Conservation (phyloP, 2,888 invertebrate genomes). For the Coleophora flavipennella region DNA sequence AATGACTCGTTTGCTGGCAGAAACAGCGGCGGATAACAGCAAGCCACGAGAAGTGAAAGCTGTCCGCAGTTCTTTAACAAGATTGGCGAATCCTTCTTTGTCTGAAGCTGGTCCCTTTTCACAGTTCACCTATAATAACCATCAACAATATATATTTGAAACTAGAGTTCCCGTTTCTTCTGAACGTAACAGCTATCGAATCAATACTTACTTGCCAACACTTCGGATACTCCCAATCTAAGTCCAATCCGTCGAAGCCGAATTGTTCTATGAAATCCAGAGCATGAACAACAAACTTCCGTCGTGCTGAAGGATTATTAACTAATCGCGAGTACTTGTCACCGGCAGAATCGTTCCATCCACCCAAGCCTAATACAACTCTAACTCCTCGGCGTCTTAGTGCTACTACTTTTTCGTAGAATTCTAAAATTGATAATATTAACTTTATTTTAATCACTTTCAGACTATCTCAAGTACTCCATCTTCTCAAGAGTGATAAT, state of each 20-base stretch:
- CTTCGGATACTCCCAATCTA: slow-evolving; percentile 96
- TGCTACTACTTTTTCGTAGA: slow-evolving; percentile 88
- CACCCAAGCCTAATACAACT: slow-evolving; percentile 90
- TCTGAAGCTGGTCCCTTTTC: slow-evolving; percentile 86
- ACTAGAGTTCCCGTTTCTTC: too few species aligned
- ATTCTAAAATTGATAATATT: slow-evolving; percentile 67
- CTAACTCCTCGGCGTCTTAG: slow-evolving; percentile 82
- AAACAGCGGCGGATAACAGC: slow-evolving; percentile 86
- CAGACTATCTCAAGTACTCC: too few species aligned
- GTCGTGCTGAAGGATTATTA: slow-evolving; percentile 78
- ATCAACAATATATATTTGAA: too few species aligned
- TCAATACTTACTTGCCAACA: slow-evolving; percentile 83
- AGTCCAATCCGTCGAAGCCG: slow-evolving; percentile 91
- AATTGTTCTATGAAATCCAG: slow-evolving; percentile 84
- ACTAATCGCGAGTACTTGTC: slow-evolving; percentile 90
- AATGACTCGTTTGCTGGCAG: slow-evolving; percentile 86
- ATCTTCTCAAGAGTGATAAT: neutral
- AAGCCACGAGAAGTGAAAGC: slow-evolving; percentile 81
- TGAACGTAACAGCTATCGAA: neutral
- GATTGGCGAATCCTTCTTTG: slow-evolving; percentile 81
- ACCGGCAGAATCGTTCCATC: slow-evolving; percentile 95
- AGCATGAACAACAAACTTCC: slow-evolving; percentile 82
- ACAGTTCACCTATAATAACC: slow-evolving; percentile 78
- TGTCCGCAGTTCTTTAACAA: slow-evolving; percentile 81
- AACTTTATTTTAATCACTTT: too few species aligned